Base-by-base conservation (phyloP, 2,888 invertebrate species). In the Cantharis flavilabris region DNA sequence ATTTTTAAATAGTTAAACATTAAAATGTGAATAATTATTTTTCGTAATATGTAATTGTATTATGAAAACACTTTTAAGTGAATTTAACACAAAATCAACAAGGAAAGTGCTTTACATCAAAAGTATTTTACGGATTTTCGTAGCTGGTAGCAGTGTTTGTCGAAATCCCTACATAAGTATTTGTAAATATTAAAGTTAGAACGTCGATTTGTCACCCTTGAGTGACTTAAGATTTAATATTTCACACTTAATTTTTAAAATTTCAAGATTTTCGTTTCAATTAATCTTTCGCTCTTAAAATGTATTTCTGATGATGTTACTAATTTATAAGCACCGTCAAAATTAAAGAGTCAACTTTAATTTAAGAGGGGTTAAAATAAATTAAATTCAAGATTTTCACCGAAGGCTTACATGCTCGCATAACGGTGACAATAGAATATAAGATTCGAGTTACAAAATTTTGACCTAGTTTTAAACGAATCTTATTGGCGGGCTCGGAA, bases 341-440 rank as follows among this genome's bases (percentile, higher is more conserved):
- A 76, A 70, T 76, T 76, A 73, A 76, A 76, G 76, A 64, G 76
- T 65, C 10, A 72, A 69, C 49, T 49, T 49, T 49, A 49, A 49
- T 49, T 49, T 49, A 69, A 23, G 75, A 75, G 72, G 71, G 75
- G 75, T 33, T 75, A 26, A 72, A 69, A 69, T 69, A 75, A 75
- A 75, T 75, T 75, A 75, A 75, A 72, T 72, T 16, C 75, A 26
- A 23, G 72, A 64, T 76, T 72, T 76, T 70, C 63, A 72, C 14
- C 33, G 64, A 72, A 72, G 76, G 76, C 64, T 73, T 62, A 75
- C 69, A 72, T 69, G 71, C 18, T 67, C 71, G 49, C 49, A 49
- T 49, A 49, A 49, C 49, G n/a, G n/a, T 49, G 9, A n/a, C 49
- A 49, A 33, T 33, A 5, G 33, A 33, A 33, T 33, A 33, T 33